These are phyloP conservation scores for Leptura quadrifasciata DNA, from an alignment of 2,888 invertebrate genomes.

Conservation along the genomic window DNA sequence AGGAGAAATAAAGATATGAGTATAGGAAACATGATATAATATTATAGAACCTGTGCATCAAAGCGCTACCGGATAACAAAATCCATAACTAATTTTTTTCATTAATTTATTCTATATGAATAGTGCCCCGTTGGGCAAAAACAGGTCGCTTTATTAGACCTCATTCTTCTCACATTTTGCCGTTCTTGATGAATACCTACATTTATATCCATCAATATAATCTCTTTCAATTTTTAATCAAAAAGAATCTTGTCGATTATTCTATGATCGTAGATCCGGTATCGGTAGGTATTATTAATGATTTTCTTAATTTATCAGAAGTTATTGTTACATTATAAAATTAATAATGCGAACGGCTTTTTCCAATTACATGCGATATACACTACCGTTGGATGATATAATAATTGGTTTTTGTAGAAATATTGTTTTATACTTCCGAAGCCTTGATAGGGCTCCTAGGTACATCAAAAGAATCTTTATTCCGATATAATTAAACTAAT, in stretches of 20 bases:
- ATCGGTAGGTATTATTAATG: slow-evolving; percentile 26
- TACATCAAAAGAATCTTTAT: too few species aligned
- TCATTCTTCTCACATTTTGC: slow-evolving; percentile 50
- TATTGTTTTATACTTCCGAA: background rate
- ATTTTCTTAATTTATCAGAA: slow-evolving; percentile 14
- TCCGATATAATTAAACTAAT: too few species aligned
- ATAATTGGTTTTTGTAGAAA: background rate
- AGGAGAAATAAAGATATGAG: slow-evolving; percentile 21
- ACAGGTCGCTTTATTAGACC: slow-evolving; percentile 53
- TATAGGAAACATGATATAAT: slow-evolving; percentile 23
- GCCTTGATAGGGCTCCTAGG: too few species aligned
- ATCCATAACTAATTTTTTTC: slow-evolving; percentile 62
- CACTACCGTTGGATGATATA: background rate
- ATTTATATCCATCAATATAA: slow-evolving; percentile 23
- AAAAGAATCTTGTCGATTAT: slow-evolving; percentile 35
- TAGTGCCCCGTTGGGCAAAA: slow-evolving; percentile 64
- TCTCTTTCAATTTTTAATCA: slow-evolving; percentile 17
- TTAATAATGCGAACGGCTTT: background rate
- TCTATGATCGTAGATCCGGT: slow-evolving; percentile 32
- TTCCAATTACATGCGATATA: background rate
- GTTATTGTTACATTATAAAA: background rate
- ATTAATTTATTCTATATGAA: slow-evolving; percentile 68
- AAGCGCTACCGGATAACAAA: slow-evolving; percentile 29
- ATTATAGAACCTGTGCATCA: slow-evolving; percentile 20
- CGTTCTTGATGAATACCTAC: slow-evolving; percentile 30